Evolutionary conservation across 2,797 vertebrate genomes (phyloP), one percentile per base, ranked within the genome.

Genomic region (Sebastes nivosus): DNA sequence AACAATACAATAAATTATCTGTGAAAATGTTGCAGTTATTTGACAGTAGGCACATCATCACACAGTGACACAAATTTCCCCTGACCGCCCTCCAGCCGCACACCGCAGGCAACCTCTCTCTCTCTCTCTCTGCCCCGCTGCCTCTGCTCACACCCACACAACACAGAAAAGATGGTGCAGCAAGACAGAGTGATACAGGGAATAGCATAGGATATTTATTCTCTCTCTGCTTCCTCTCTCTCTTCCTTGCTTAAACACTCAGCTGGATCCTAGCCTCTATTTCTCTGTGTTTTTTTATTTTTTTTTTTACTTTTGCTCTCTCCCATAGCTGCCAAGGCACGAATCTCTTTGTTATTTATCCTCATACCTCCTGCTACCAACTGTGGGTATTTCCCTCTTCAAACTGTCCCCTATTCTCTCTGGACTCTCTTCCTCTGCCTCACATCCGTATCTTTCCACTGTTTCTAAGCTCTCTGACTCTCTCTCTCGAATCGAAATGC

Each of bases 361-460:
- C 80, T 87, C 79, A 81, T 76, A 87, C 89, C 76, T 87, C 78
- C 84, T 85, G 84, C 78, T 71, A 61, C 77, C 67, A 82, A 80
- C 86, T 86, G 80, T 70, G 69, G 84, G 75, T 90, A 79, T 89
- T 86, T 91, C 66, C 86, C 83, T 91, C 79, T 80, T 92, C 84
- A 89, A 77, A 79, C 83, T 34, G 75, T 76, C 82, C 79, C 75
- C 63, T 68, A 69, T 84, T 86, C 81, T 84, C 75, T 78, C 75
- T 58, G 69, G 83, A 83, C 79, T 68, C 25, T 60, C 50, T 72
- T 32, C 14, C 66, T 69, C 55, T 67, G 20, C 46, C 24, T 82
- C 36, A 63, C 73, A 81, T 78, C 59, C 32, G 38, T 13, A 77
- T 11, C 55, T 24, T 64, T 55, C 65, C 29, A n/a, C 65, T 52